Base-by-base conservation (phyloP, 2,797 vertebrate species). In the Acrossocheilus wenchowensis region DNA sequence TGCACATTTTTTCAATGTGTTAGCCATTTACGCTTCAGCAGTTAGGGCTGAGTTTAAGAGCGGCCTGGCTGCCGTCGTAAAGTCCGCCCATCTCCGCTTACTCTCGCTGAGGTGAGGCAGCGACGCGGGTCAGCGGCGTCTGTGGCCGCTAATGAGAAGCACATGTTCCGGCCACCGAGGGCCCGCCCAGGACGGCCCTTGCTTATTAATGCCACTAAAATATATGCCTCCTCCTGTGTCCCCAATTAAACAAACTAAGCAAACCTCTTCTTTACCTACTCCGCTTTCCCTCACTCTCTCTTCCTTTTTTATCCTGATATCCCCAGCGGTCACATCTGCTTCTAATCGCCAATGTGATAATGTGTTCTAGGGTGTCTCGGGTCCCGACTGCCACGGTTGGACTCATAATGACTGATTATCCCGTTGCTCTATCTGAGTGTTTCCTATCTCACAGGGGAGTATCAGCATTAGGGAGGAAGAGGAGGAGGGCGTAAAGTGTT, bases 151-250 rank as follows among this genome's bases (percentile, higher is more conserved):
- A 96, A 97, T 94, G 93, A 89, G 95, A 96, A 96, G 94, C 96
- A 96, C 91, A 95, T 97, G 95, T 95, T 92, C 91, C 26, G 84
- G 90, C 93, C 88, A 89, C 93, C 88, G 90, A 92, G 89, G 93
- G 52, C 92, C 94, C 90, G 94, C 95, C 92, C 90, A 19, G 86
- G 93, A 93, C 90, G 95, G 94, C 92, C 90, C 17, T 85, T 92
- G 92, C 94, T 96, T 95, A 96, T 95, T 96, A 95, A 95, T 95
- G 94, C 94, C 93, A 96, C 94, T 96, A 96, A 96, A 96, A 96
- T 96, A 96, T 96, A 96, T 96, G 93, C 94, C 95, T 95, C 95
- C 95, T 96, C 94, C 94, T 95, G 94, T 95, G 96, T 96, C 94
- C 92, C 94, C 94, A 96, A 95, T 96, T 96, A 96, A 95, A 94